Evolutionary conservation across 2,113 vertebrate species (phyloP).

Genomic region (Poeciliopsis occidentalis): DNA sequence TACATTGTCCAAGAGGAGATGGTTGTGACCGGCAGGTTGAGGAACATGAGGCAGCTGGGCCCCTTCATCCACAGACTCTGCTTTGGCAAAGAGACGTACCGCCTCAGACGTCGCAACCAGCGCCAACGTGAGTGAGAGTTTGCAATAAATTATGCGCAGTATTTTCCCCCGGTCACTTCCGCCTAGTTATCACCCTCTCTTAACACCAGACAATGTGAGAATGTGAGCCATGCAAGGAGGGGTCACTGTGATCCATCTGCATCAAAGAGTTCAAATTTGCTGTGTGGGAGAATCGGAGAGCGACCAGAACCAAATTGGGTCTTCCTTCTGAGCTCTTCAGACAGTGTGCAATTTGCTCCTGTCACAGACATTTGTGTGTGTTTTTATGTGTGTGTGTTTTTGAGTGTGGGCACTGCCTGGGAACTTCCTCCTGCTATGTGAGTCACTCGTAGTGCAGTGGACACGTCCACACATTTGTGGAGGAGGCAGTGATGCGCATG

Average conservation of each 20-base stretch:
- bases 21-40: constrained; percentile 87
- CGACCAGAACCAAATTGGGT: constrained; percentile 49
- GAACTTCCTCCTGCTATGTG: constrained; percentile 70
- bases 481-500: constrained; percentile 62
- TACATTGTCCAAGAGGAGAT: constrained; percentile 96
- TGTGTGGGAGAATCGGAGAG: constrained; percentile 19
- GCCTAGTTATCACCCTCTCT: constrained; percentile 1
- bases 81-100: constrained; percentile 90
- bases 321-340: constrained; percentile 41
- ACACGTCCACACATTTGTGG: constrained; percentile 61
- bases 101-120: constrained; percentile 83
- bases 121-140: constrained; percentile 83
- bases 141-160: background rate
- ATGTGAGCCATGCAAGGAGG: constrained; percentile 25
- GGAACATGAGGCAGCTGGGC: constrained; percentile 89
- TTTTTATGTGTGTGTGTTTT: too few relatives aligned
- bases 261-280: constrained; percentile 7
- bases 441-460: too few relatives aligned
- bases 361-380: constrained; percentile 17
- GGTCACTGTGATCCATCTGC: constrained; percentile 12
- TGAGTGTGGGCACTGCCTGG: constrained; percentile 59
- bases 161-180: constrained; percentile 6
- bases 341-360: constrained; percentile 33
- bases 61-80: constrained; percentile 92
- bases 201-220: constrained; percentile 16